Conservation (phyloP, 2,797 vertebrate species). For the Peromyscus attwateri region DNA sequence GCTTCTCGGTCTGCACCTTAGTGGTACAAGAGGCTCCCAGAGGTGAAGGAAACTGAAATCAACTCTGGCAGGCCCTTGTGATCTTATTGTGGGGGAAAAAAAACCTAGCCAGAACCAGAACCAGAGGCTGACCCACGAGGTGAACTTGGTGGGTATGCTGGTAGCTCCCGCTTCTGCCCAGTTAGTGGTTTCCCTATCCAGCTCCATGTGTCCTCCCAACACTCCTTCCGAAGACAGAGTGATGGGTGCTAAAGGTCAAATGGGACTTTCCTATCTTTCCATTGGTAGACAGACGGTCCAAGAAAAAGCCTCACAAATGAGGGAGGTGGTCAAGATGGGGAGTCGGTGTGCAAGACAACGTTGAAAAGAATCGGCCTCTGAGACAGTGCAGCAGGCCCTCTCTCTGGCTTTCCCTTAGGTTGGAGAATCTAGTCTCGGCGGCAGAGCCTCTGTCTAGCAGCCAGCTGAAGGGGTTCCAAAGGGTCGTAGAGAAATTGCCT, state of each 20-base stretch:
- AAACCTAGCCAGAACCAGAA: neutral
- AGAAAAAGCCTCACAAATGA: neutral
- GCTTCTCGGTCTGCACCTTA: neutral
- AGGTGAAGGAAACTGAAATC: neutral
- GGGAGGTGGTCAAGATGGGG: too few relatives aligned
- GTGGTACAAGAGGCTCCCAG: neutral
- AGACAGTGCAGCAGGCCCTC: neutral
- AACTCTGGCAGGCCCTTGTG: neutral
- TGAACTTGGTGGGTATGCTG: neutral
- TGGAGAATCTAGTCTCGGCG: neutral
- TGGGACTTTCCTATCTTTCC: neutral
- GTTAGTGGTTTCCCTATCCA: too few relatives aligned
- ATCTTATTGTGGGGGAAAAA: neutral
- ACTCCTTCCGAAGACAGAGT: neutral
- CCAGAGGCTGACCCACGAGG: neutral
- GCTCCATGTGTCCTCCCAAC: neutral
- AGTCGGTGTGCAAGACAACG: too few relatives aligned
- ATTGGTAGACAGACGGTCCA: neutral
- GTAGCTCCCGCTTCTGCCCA: neutral
- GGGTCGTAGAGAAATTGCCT: neutral
- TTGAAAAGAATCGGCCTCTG: neutral
- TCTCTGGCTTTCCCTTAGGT: neutral
- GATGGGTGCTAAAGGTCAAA: neutral
- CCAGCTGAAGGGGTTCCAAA: neutral
- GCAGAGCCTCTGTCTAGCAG: neutral